phyloP scores from a whole-genome alignment of 1,140 invertebrate genomes.

The Globodera rostochiensis region DNA sequence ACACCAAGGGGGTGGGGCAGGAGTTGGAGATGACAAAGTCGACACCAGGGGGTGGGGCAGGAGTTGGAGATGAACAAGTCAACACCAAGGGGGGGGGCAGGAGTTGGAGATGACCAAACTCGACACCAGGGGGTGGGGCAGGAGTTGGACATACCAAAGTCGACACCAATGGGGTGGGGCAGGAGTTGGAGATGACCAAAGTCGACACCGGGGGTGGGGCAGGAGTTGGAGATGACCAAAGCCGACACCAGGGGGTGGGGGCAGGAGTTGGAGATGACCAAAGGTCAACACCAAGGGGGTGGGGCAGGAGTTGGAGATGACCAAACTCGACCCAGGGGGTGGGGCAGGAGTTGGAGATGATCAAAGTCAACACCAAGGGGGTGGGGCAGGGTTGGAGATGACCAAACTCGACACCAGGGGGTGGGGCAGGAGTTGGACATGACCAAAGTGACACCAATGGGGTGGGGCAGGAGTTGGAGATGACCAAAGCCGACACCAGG shows the following conservation, averaged over 20 bases:
- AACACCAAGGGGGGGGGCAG: background rate
- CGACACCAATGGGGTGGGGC: background rate
- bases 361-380: background rate
- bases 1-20: background rate
- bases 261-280: background rate
- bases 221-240: background rate
- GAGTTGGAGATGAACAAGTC: background rate
- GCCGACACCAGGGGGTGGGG: background rate
- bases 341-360: background rate
- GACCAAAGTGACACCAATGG: background rate
- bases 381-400: background rate
- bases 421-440: background rate
- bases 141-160: background rate
- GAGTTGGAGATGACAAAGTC: too few relatives aligned
- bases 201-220: too few relatives aligned
- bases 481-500: background rate
- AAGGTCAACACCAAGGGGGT: background rate
- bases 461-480: background rate
- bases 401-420: background rate
- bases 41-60: too few relatives aligned
- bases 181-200: too few relatives aligned
- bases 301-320: too few relatives aligned
- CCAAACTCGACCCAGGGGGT: too few relatives aligned
- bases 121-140: background rate
- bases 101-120: background rate